Evolutionary conservation across 92 coral and sea anemone species (phyloP).

Genomic region (Porites lobata): DNA sequence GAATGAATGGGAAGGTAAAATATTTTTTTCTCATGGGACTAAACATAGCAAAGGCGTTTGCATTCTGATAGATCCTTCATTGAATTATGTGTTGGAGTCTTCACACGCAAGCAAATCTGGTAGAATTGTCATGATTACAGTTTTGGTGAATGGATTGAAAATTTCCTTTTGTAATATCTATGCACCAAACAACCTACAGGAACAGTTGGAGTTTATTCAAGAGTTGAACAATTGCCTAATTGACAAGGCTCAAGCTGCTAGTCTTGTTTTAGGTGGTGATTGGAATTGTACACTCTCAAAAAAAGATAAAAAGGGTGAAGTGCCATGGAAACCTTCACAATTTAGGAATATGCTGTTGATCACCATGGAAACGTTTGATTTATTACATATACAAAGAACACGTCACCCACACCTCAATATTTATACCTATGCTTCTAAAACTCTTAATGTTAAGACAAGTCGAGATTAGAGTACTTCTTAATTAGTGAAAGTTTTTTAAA

Average conservation of each 20-base stretch:
- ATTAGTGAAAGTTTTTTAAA: neutral
- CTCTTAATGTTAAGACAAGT: neutral
- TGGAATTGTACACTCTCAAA: neutral
- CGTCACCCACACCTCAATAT: neutral
- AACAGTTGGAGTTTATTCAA: neutral
- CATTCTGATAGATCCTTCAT: too few species aligned
- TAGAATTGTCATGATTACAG: neutral
- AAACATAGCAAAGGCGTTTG: neutral
- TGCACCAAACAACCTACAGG: too few species aligned
- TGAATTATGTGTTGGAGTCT: too few species aligned
- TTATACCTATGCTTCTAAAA: neutral
- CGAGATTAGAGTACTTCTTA: neutral
- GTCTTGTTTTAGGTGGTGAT: neutral
- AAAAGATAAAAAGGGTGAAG: neutral
- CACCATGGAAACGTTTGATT: neutral
- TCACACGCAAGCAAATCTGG: too few species aligned
- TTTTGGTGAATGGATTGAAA: neutral
- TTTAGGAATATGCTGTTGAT: neutral
- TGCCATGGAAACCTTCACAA: neutral
- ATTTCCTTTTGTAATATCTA: neutral
- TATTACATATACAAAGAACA: slow-evolving; percentile 1
- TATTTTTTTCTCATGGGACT: slow-evolving; percentile 11
- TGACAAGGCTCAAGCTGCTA: neutral
- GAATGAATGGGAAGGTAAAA: neutral
- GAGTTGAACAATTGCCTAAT: slow-evolving; percentile 6